Conservation (phyloP, 1,140 invertebrate species). For the Tachypleus tridentatus region DNA sequence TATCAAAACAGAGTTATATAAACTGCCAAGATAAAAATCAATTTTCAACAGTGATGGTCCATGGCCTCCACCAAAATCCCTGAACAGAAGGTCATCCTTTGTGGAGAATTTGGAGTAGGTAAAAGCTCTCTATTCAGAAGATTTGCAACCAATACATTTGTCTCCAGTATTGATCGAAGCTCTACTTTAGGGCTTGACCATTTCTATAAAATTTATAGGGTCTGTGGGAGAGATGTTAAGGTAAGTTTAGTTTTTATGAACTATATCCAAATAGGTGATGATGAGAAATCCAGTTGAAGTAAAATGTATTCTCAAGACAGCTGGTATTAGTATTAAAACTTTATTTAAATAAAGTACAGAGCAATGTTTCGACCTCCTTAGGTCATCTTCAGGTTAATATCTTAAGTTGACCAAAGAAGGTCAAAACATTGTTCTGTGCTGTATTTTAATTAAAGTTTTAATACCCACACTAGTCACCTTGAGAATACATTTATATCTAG, state of each 20-base stretch:
- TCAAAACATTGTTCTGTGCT: too few species aligned
- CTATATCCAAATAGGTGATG: background rate
- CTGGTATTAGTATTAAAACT: background rate
- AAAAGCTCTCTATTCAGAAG: slow-evolving; percentile 85
- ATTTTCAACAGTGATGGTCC: too few species aligned
- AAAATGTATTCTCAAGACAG: background rate
- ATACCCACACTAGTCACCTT: too few species aligned
- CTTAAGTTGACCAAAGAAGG: too few species aligned
- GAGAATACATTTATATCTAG: too few species aligned
- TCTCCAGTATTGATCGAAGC: slow-evolving; percentile 58
- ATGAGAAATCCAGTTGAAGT: background rate
- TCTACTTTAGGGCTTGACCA: slow-evolving; percentile 86
- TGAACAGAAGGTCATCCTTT: slow-evolving; percentile 85
- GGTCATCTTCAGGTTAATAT: background rate
- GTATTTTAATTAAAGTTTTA: too few species aligned
- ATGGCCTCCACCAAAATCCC: slow-evolving; percentile 73
- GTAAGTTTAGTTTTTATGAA: slow-evolving; percentile 24
- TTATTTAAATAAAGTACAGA: background rate
- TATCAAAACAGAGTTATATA: too few species aligned
- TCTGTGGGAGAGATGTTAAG: slow-evolving; percentile 28
- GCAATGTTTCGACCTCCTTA: background rate
- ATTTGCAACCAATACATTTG: slow-evolving; percentile 76
- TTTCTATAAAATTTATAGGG: slow-evolving; percentile 42
- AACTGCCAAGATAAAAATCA: too few species aligned
- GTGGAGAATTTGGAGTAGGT: slow-evolving; percentile 88